Base-by-base conservation (phyloP, 2,797 vertebrate species). In the Leucoraja ocellata region DNA sequence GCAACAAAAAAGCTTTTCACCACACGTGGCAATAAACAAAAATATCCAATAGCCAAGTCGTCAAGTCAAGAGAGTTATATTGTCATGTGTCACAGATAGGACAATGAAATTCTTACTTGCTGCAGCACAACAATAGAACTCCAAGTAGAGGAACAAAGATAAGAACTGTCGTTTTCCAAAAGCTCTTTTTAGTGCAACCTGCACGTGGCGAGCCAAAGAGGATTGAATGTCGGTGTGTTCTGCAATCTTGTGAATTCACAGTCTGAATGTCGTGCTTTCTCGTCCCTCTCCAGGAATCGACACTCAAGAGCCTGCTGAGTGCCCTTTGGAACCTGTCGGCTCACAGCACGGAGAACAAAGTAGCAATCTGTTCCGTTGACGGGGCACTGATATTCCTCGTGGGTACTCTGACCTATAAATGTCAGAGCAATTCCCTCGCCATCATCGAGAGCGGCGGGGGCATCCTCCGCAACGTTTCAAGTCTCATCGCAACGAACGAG, bases 281-380 rank as follows among this genome's bases (percentile, higher is more conserved):
- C 93, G 14, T 81, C 77, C 23, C 13, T 0, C 18, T 94, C 18
- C 94, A 99, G 99, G 99, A 99, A 94, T 99, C 99, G 0, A 99
- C 99, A 0, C 94, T 99, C 93, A 99, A 99, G 96, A 99, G 99
- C 0, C 97, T 99, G 28, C 97, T 99, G 93, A 99, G 99, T 0
- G 99, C 99, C 1, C 95, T 99, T 94, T 99, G 99, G 99, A 99
- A 99, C 95, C 96, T 99, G 94, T 99, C 99, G 0, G 99, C 99
- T 0, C 99, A 99, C 97, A 99, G 98, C 96, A 98, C 98, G 0
- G 98, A 99, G 93, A 99, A 99, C 96, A 99, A 99, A 94, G 97
- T 97, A 0, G 97, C 98, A 39, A 98, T 99, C 94, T 99, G 99
- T 11, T 97, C 96, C 0, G 98, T 99, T 94, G 97, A 98, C 0